Evolutionary conservation across 1,140 invertebrate species (phyloP).

Genomic region (Contarinia nasturtii): DNA sequence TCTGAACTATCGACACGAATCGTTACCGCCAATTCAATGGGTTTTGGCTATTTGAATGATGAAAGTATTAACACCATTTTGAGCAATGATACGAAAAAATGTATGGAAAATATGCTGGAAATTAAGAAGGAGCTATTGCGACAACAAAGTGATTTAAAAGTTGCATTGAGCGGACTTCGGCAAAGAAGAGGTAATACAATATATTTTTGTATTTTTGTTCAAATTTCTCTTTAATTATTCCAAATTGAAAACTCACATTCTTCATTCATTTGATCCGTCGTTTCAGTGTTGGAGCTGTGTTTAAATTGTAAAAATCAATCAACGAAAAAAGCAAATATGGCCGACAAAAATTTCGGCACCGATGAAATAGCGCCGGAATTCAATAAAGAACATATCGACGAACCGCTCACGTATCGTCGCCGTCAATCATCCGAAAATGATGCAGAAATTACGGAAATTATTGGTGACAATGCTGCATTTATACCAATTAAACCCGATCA

Average conservation of each 20-base stretch:
- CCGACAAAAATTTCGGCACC: slow-evolving; percentile 21
- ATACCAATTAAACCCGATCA: slow-evolving; percentile 9
- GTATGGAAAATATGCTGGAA: slow-evolving; percentile 38
- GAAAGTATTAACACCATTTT: slow-evolving; percentile 31
- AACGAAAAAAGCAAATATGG: slow-evolving; percentile 18
- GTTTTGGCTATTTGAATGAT: slow-evolving; percentile 45
- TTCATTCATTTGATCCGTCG: neutral
- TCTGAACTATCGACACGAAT: too few relatives aligned
- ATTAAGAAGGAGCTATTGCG: slow-evolving; percentile 37
- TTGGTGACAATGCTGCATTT: slow-evolving; percentile 18
- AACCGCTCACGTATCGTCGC: slow-evolving; percentile 1
- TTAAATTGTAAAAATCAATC: slow-evolving; percentile 15
- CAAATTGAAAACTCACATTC: neutral
- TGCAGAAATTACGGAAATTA: slow-evolving; percentile 23
- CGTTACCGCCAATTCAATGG: slow-evolving; percentile 33
- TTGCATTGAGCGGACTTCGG: slow-evolving; percentile 19
- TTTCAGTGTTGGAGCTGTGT: slow-evolving; percentile 13
- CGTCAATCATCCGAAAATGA: slow-evolving; percentile 9
- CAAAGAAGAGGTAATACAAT: slow-evolving; percentile 12
- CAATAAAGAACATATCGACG: neutral
- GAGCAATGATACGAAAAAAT: slow-evolving; percentile 38
- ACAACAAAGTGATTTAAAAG: slow-evolving; percentile 42
- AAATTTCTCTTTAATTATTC: too few relatives aligned
- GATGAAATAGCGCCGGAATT: slow-evolving; percentile 12
- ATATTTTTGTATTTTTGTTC: neutral